Evolutionary conservation across 2,797 vertebrate genomes (phyloP), one percentile per base, ranked within the genome.

Genomic region (Poliocrania exsul): DNA sequence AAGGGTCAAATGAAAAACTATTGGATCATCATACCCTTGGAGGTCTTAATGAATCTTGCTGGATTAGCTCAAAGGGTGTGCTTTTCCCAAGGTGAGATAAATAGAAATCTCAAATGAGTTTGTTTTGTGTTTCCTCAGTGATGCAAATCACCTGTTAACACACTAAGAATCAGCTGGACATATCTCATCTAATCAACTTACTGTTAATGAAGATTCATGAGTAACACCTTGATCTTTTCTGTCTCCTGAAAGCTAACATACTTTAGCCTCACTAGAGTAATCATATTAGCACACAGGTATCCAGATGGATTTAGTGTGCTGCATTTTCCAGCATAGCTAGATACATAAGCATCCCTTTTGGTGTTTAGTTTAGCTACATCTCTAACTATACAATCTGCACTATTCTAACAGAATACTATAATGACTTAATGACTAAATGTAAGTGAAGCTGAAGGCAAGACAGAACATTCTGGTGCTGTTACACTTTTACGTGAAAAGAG

Each of bases 101-200:
- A 82, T 8, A 81, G 61, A 86, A 88, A 81, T 62, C 47, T 90
- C 35, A 51, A 35, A 23, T 29, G 25, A 65, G 20, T 64, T 83
- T 51, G 37, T 15, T 77, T 84, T 46, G 18, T 66, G 46, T 71
- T 81, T 77, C 46, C 50, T 88, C 61, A 78, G 21, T 4, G 87
- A 88, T 47, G 40, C 50, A 92, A 91, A 95, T 78, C 50, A 71
- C 54, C 54, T 78, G 46, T 51, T 90, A 56, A 73, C 37, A 69
- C 5, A 40, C 16, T 38, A 20, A 37, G 38, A 56, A 44, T 92
- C 56, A 66, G 24, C 53, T 66, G 69, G 42, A 64, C 18, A 7
- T 58, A 74, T 29, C 58, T 70, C 15, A 84, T 11, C 53, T 90
- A 86, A 95, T 81, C 92, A 88, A 58, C 58, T 86, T 81, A 91